Percentiles rank a stretch among this genome's conserved stretches.
Evolutionary conservation across 37 sponge, comb jelly and placozoan species (phyloP).

Genomic region (Theonella swinhoei): DNA sequence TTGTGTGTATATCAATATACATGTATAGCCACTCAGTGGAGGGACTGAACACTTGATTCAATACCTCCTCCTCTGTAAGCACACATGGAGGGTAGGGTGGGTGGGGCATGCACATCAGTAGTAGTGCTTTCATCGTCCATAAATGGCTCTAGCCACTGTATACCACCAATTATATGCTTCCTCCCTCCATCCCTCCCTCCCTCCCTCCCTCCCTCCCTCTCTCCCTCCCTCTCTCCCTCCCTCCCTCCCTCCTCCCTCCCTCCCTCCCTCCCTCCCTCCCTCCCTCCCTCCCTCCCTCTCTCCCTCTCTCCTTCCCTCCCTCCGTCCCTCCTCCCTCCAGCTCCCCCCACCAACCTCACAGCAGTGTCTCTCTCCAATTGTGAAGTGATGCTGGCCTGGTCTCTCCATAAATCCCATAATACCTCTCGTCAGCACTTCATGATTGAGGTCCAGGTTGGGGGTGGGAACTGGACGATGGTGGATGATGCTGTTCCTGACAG

Average conservation of each 20-base stretch:
- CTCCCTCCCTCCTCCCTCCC: neutral
- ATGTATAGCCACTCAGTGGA: too few relatives aligned
- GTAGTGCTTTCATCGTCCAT: neutral
- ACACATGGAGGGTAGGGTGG: too few relatives aligned
- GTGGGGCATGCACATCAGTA: neutral
- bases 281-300: neutral
- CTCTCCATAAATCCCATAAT: too few relatives aligned
- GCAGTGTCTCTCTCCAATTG: neutral
- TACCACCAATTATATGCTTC: neutral
- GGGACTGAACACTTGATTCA: too few relatives aligned
- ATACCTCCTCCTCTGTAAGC: too few relatives aligned
- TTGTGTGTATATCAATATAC: too few relatives aligned
- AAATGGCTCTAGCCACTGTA: neutral
- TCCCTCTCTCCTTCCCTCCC: neutral
- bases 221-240: neutral
- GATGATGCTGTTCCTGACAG: too few relatives aligned
- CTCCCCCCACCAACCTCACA: neutral
- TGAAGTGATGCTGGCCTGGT: neutral
- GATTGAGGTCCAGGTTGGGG: too few relatives aligned
- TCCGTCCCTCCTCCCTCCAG: neutral
- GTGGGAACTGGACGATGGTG: too few relatives aligned
- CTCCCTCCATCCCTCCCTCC: neutral
- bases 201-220: neutral
- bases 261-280: neutral
- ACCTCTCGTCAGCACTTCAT: too few relatives aligned